Percentiles rank a stretch among this genome's conserved stretches.
These are phyloP conservation scores for Hydractinia echinata DNA, from an alignment of 30 jellyfish, hydroid and myxozoan genomes.

Conservation along the genomic window DNA sequence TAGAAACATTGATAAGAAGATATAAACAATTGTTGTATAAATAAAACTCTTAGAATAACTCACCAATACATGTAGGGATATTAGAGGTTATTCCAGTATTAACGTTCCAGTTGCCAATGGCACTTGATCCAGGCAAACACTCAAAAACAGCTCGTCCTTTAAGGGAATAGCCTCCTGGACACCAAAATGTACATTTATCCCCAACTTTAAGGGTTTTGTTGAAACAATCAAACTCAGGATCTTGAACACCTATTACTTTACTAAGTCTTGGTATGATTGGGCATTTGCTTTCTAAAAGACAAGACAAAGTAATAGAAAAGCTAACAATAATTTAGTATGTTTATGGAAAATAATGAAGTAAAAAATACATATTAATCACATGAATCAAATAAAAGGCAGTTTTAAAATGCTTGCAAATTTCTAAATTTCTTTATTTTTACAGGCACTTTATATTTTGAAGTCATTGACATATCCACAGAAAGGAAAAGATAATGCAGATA, in stretches of 20 bases:
- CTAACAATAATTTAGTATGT: neutral
- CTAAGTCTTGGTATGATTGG: constrained; percentile 53
- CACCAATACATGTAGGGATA: constrained; percentile 25
- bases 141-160: constrained; percentile 50
- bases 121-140: constrained; percentile 12
- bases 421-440: too few relatives aligned
- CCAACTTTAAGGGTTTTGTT: constrained; percentile 40
- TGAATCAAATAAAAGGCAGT: too few relatives aligned
- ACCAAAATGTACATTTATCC: constrained; percentile 50
- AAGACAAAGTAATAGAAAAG: neutral
- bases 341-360: neutral
- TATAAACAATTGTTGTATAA: neutral
- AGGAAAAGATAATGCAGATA: too few relatives aligned
- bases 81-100: constrained; percentile 16
- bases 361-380: neutral
- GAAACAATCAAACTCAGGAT: constrained; percentile 47
- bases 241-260: constrained; percentile 33
- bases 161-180: constrained; percentile 50
- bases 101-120: constrained; percentile 26
- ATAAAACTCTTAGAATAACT: neutral
- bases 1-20: neutral
- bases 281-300: constrained; percentile 43
- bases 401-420: too few relatives aligned
- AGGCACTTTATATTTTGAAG: too few relatives aligned
- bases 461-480: too few relatives aligned